Conservation (phyloP, 1,140 invertebrate genomes). For the Orchesella cincta region DNA sequence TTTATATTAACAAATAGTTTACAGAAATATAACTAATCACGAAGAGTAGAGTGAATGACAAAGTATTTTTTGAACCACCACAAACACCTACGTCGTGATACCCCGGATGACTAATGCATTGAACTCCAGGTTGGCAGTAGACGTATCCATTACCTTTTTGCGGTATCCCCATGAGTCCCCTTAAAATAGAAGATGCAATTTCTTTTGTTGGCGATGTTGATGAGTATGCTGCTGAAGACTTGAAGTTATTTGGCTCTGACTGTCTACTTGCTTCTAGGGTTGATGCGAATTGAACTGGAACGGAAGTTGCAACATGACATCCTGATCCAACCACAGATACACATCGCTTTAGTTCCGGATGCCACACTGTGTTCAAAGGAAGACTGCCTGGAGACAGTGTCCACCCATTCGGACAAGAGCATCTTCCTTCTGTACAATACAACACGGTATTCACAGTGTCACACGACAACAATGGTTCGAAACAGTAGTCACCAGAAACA, state of each 20-base stretch:
- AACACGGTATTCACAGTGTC: slow-evolving; percentile 28
- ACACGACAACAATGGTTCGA: slow-evolving; percentile 27
- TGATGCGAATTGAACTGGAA: background rate
- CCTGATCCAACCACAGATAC: slow-evolving; percentile 31
- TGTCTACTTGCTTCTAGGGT: background rate
- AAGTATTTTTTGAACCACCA: no score
- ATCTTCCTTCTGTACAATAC: slow-evolving; percentile 30
- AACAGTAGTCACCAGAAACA: slow-evolving; percentile 38
- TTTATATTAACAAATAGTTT: no score
- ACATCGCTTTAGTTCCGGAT: slow-evolving; percentile 22
- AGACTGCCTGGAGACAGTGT: slow-evolving; percentile 30
- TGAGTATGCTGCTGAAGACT: background rate
- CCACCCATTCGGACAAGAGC: slow-evolving; percentile 37
- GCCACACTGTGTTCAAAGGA: slow-evolving; percentile 39
- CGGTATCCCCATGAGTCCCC: background rate
- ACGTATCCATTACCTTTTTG: slow-evolving; percentile 13
- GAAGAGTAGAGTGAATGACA: no score
- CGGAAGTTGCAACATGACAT: slow-evolving; percentile 22
- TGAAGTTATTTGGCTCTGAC: background rate
- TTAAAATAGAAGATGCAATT: background rate
- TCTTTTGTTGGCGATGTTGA: background rate
- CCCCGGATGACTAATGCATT: slow-evolving; percentile 1
- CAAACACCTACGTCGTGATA: slow-evolving; percentile 24
- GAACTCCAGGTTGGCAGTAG: slow-evolving; percentile 33
- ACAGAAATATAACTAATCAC: no score